Evolutionary conservation across 2,113 vertebrate genomes (phyloP).

Genomic region (Misgurnus anguillicaudatus): DNA sequence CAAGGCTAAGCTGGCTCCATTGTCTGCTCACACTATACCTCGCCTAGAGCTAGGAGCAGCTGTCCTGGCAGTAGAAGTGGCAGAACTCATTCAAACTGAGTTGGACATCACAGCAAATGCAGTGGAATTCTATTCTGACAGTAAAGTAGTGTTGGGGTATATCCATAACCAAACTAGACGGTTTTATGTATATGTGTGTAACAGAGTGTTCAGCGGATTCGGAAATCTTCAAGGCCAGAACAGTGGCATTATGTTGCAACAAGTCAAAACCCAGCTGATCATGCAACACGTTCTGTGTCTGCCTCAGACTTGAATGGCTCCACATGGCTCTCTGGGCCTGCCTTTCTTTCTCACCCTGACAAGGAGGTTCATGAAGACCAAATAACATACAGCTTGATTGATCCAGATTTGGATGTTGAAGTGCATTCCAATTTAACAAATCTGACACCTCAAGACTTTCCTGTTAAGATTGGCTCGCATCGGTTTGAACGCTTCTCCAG

Average conservation of each 20-base stretch:
- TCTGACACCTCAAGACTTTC: neutral
- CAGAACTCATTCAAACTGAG: conserved; percentile 33
- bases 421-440: neutral
- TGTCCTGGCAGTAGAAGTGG: conserved; percentile 39
- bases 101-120: neutral
- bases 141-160: conserved; percentile 18
- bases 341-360: neutral
- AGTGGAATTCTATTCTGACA: conserved; percentile 11
- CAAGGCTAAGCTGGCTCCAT: conserved; percentile 34
- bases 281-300: neutral
- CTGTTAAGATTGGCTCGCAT: neutral
- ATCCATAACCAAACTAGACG: conserved; percentile 14
- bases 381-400: neutral
- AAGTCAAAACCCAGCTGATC: conserved; percentile 11
- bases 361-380: neutral
- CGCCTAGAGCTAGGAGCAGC: conserved; percentile 27
- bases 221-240: neutral
- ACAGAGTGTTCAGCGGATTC: neutral
- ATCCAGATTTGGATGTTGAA: neutral
- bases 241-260: conserved; percentile 17
- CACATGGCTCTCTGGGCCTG: conserved; percentile 11
- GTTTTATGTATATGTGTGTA: conserved; percentile 6
- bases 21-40: conserved; percentile 24
- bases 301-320: neutral
- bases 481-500: conserved; percentile 18